These are phyloP conservation scores for Azorinus chamasolen DNA, from an alignment of 2,888 invertebrate species.

Conservation along the genomic window DNA sequence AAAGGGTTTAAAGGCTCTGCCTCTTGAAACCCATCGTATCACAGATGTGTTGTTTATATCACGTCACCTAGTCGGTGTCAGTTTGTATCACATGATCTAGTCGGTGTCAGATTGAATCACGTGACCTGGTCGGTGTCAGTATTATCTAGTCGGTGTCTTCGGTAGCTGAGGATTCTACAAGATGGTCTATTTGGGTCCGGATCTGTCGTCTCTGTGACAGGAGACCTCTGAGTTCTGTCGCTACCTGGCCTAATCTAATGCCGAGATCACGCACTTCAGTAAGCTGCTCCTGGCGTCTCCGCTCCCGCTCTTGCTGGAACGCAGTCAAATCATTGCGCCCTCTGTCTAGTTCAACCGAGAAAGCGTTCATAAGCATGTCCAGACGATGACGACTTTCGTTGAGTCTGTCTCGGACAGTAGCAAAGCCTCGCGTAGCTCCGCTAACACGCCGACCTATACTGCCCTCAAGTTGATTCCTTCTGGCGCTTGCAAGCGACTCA, in stretches of 20 bases:
- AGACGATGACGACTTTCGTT: conserved; percentile 77
- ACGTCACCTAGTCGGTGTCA: no score
- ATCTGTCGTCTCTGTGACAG: conserved; percentile 71
- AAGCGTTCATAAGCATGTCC: conserved; percentile 77
- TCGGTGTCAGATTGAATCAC: no score
- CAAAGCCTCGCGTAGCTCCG: conserved; percentile 43
- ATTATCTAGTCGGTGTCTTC: no score
- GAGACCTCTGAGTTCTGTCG: conserved; percentile 75
- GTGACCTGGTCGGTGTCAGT: no score
- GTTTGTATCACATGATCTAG: no score
- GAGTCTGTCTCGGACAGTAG: conserved; percentile 74
- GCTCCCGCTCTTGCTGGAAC: conserved; percentile 77
- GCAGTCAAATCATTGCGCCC: conserved; percentile 74
- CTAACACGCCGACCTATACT: conserved; percentile 23
- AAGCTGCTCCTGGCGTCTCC: conserved; percentile 78
- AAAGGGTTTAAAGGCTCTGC: no score
- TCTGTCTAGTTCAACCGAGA: conserved; percentile 77
- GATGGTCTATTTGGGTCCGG: conserved; percentile 51
- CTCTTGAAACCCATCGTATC: no score
- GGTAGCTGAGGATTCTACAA: conserved; percentile 28
- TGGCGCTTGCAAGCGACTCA: conserved; percentile 20
- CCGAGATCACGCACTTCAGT: conserved; percentile 80
- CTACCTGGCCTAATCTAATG: conserved; percentile 78
- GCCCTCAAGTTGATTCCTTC: conserved; percentile 15
- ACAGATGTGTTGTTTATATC: no score